phyloP scores from a whole-genome alignment of 2,113 vertebrate species.

The Apus apus region DNA sequence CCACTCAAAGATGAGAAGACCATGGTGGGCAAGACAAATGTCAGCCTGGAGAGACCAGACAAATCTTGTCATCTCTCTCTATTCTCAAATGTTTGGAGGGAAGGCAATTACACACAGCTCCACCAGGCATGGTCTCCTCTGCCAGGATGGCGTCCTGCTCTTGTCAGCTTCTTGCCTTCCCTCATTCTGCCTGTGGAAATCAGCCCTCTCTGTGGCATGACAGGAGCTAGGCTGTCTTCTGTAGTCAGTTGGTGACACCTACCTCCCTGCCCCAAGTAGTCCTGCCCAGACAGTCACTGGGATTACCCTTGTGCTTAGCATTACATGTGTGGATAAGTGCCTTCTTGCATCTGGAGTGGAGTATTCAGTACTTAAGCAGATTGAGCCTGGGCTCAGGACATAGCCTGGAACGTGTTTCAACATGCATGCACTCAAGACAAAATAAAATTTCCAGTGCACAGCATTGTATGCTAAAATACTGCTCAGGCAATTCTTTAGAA shows the following conservation, averaged over 20 bases:
- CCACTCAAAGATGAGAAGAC: not conserved
- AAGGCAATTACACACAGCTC: not conserved
- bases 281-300: not conserved
- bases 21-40: not conserved
- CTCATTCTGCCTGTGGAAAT: not conserved
- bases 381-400: not conserved
- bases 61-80: not conserved
- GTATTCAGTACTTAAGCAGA: not conserved
- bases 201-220: not conserved
- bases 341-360: not conserved
- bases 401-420: not conserved
- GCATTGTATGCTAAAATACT: not conserved
- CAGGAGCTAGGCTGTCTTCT: not conserved
- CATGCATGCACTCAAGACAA: not conserved
- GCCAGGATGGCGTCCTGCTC: not conserved
- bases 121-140: accelerated
- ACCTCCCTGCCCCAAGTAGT: not conserved
- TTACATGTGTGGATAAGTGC: not conserved
- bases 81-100: not conserved
- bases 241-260: not conserved
- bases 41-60: not conserved
- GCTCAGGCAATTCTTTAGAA: not conserved
- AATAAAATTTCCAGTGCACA: not conserved
- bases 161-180: not conserved
- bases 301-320: not conserved